phyloP scores from a whole-genome alignment of 2,888 invertebrate species.

The Druceiella hillmani region DNA sequence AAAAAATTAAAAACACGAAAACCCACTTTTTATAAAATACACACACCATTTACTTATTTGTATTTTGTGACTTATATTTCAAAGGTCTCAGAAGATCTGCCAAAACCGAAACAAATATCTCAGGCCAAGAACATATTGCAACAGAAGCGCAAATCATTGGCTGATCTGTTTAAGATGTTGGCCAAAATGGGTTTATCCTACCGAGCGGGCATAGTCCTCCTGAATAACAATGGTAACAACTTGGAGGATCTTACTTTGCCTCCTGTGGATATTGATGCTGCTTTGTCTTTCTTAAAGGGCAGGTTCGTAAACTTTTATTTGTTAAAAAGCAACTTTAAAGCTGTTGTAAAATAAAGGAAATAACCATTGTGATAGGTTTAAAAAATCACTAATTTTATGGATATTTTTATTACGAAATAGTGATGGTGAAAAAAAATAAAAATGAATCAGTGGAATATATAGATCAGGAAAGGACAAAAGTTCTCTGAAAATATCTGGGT shows the following conservation, averaged over 20 bases:
- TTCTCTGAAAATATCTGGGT: too few relatives aligned
- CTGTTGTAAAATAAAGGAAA: conserved; percentile 27
- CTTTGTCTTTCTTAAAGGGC: conserved; percentile 49
- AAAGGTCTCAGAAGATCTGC: too few relatives aligned
- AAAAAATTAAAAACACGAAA: too few relatives aligned
- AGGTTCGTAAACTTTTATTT: conserved; percentile 30
- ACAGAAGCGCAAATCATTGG: conserved; percentile 78
- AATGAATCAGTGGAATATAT: too few relatives aligned
- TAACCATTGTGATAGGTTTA: too few relatives aligned
- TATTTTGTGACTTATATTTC: too few relatives aligned
- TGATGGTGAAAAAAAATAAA: too few relatives aligned
- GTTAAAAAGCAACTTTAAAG: neutral
- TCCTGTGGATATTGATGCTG: conserved; percentile 64
- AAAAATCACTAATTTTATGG: too few relatives aligned
- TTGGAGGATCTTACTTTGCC: conserved; percentile 59
- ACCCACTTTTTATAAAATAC: too few relatives aligned
- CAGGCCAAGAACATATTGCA: conserved; percentile 76
- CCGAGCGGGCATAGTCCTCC: conserved; percentile 66
- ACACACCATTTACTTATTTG: too few relatives aligned
- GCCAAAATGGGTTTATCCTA: conserved; percentile 73
- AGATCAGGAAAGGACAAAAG: too few relatives aligned
- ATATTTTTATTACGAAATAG: too few relatives aligned
- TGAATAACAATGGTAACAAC: conserved; percentile 43
- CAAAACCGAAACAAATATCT: conserved; percentile 70
- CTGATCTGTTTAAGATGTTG: conserved; percentile 80